Evolutionary conservation across 2,888 invertebrate species (phyloP), one percentile per base, ranked within the genome.

Genomic region (Euzophera pinguis): DNA sequence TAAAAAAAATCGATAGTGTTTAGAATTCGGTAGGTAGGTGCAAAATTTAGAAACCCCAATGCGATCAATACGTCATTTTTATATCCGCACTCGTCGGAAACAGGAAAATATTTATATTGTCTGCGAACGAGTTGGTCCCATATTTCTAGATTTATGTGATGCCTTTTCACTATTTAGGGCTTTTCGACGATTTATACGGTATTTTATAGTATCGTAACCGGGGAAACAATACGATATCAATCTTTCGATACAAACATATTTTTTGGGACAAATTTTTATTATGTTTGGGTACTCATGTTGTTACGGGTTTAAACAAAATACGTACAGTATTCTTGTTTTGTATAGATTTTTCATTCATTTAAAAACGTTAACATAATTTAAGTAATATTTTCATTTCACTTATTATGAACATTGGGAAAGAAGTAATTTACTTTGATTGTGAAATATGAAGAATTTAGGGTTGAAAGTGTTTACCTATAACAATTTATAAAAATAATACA

Each of bases 71-170:
- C 13, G 9, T 49, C 48, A 49, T 38, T 49, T 49, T 49, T 49
- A 49, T 49, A 12, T 17, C 38, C 38, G 27, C 48, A 32, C 45
- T 45, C 45, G 45, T 3, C 14, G 37, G 27, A 22, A 22, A 29
- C 22, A 7, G 37, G 78, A 74, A 83, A 84, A 83, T 83, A 84
- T 84, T 83, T 84, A 81, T 81, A 81, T 83, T 84, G 82, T 83
- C 72, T 75, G 75, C 22, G 48, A 49, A 49, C 22, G 48, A 49
- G 38, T 38, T 7, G 48, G 2, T 9, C 38, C 38, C 38, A 49
- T 49, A 49, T 38, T n/a, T 38, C 29, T 49, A 38, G 48, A 49
- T 49, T 49, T 49, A 49, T 37, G 38, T 16, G 10, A 45, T 45
- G 45, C 45, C 45, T 45, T 45, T 45, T 32, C 45, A 45, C 45